Conservation (phyloP, 2,113 vertebrate genomes). For the Gymnobelideus leadbeateri region DNA sequence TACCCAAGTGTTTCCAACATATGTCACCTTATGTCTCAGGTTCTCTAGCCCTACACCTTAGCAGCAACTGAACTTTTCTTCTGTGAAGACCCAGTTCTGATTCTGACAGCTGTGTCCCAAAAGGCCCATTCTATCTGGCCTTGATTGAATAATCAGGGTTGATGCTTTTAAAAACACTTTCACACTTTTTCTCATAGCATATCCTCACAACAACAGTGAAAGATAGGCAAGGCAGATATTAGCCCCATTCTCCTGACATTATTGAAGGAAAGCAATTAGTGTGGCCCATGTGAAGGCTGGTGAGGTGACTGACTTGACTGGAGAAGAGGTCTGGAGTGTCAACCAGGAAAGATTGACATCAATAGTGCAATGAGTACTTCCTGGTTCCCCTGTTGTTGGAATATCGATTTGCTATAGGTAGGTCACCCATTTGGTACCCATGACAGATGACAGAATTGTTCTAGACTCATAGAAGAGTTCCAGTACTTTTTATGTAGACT, state of each 20-base stretch:
- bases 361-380: no score
- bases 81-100: background rate
- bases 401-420: no score
- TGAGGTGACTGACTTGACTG: no score
- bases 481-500: no score
- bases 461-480: no score
- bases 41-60: background rate
- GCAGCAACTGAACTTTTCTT: background rate
- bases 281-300: background rate
- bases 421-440: no score
- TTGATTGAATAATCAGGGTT: background rate
- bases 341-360: no score
- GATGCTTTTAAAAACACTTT: background rate
- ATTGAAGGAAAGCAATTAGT: background rate
- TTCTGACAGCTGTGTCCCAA: background rate
- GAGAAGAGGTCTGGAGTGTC: background rate
- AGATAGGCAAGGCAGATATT: background rate
- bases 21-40: background rate
- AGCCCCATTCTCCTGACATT: background rate
- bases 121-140: background rate
- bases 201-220: background rate
- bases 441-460: no score
- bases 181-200: background rate
- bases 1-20: conserved; percentile 13
- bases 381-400: no score